Evolutionary conservation across 1,140 invertebrate genomes (phyloP), one percentile per base, ranked within the genome.

Genomic region (Drosophila kikkawai): DNA sequence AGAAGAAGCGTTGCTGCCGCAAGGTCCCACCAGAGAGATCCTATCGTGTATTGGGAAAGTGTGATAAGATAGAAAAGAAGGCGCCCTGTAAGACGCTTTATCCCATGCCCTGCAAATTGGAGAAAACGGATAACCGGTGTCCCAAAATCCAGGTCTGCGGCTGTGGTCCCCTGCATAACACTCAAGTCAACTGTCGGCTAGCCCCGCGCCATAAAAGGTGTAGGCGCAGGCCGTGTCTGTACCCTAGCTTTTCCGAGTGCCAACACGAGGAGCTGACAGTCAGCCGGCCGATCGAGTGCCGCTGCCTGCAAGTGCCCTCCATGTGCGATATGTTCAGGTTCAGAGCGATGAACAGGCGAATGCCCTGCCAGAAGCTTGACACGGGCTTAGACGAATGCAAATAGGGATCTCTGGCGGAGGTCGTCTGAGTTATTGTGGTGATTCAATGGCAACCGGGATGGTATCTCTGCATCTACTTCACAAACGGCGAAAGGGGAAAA

Each of bases 171-270:
- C 0, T 36, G 5, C 13, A 26, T 0, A 1, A 2, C 8, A 2
- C 11, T 2, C 3, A 37, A 0, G 45, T 36, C 13, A 39, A 9
- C 11, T 82, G 80, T 15, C 41, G 41, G 4, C 3, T 57, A 1
- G n/a, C 12, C 0, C 37, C 26, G 4, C 53, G 58, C 26, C 26
- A 29, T 29, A 1, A 5, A 0, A 15, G 50, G 2, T 60, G 56
- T 13, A 37, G 41, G 8, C 79, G 79, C 7, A 47, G 44, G 1
- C 32, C 42, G 0, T 73, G 66, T 6, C 44, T 57, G 37, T 82
- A 82, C 42, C 80, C 80, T 22, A 68, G 74, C 47, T 82, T 81
- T 50, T 82, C 80, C 0, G 80, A 82, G 50, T 82, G 80, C 29
- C 17, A 63, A 17, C 53, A 56, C 19, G 58, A 48, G 0, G 26